Evolutionary conservation across 1,140 invertebrate species (phyloP).

Genomic region (Ceratitis capitata): DNA sequence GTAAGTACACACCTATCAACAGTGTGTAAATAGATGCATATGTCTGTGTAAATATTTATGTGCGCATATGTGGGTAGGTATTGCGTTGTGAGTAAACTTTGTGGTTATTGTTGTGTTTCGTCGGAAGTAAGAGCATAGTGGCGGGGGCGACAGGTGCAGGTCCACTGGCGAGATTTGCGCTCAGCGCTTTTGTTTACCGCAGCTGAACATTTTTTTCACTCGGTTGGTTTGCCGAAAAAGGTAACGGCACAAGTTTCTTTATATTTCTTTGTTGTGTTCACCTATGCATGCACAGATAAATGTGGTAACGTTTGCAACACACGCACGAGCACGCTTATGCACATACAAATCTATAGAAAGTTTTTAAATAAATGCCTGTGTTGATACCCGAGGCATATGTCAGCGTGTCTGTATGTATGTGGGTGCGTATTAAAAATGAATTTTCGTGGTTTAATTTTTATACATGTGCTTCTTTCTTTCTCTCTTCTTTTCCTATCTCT

Average conservation of each 20-base stretch:
- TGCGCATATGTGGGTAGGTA: too few relatives aligned
- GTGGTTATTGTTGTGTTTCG: too few relatives aligned
- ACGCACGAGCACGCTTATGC: not conserved
- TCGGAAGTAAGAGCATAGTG: too few relatives aligned
- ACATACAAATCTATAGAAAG: not conserved
- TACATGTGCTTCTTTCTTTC: not conserved
- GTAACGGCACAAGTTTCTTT: not conserved
- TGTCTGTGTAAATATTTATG: not conserved
- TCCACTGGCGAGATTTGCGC: not conserved
- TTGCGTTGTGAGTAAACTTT: too few relatives aligned
- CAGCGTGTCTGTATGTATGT: not conserved
- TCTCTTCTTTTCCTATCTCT: not conserved
- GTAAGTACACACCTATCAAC: not conserved
- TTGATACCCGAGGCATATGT: conserved; percentile 3
- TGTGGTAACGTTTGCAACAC: not conserved
- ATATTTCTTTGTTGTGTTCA: not conserved
- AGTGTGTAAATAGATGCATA: not conserved
- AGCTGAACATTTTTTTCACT: too few relatives aligned
- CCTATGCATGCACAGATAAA: not conserved
- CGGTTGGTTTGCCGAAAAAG: not conserved
- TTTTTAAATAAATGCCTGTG: not conserved
- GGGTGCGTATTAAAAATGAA: conserved; percentile 31
- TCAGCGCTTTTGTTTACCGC: conserved; percentile 12
- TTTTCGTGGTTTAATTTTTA: conserved; percentile 21
- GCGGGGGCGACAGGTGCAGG: not conserved